Base-by-base conservation (phyloP, 2,888 invertebrate species). In the Cerastoderma edule region DNA sequence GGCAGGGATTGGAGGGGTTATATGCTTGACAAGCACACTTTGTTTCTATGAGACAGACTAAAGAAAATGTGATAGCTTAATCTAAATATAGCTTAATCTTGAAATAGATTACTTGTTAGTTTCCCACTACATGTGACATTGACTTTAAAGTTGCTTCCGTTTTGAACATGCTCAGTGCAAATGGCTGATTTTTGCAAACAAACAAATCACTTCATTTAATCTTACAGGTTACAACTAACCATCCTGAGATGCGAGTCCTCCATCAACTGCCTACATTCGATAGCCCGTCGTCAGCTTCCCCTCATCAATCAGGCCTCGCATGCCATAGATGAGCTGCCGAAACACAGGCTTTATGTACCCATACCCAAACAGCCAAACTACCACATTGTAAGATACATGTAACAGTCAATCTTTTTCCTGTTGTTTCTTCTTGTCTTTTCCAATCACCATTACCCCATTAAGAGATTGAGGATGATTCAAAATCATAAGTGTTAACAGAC, bases 201-300 rank as follows among this genome's bases (percentile, higher is more conserved):
- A n/a, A n/a, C n/a, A n/a, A n/a, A n/a, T 13, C 16, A 44, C 16
- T 19, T 19, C 44, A 8, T 44, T 44, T 44, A 44, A 19, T 19
- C n/a, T 66, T 75, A 16, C 83, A 96, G 97, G 86, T 96, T 95
- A 91, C 98, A 98, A 97, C 95, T 99, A 80, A 97, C 97, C 1
- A 96, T 98, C 84, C 95, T 97, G 64, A 95, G 98, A 2, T 98
- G 98, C 91, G 97, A 98, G 91, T 98, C 98, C 93, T 98, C 98
- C 0, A 94, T 98, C 16, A 98, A 99, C 90, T 97, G 98, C 93
- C 93, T 99, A 69, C 97, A 98, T 6, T 98, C 98, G 1, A 96
- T 96, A 50, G 96, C 97, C 8, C 95, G 96, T 74, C 97, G 97
- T 90, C 95, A 96, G 80, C 94, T 99, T 68, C 97, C 98, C 0